Conservation (phyloP, 1,140 invertebrate species). For the Ooceraea biroi region DNA sequence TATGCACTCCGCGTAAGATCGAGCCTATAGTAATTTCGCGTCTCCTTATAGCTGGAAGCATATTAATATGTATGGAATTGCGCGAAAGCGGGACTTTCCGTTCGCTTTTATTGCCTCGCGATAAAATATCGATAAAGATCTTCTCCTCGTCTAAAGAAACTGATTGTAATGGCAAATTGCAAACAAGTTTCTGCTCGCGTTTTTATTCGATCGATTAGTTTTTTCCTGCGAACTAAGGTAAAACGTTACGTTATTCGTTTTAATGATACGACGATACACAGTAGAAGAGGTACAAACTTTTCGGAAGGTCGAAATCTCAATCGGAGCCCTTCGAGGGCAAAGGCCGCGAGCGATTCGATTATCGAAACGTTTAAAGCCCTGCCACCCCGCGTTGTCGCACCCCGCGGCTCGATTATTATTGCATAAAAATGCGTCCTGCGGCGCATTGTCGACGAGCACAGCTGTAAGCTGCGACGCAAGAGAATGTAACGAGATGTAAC, state of each 20-base stretch:
- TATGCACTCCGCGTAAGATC: conserved; percentile 25
- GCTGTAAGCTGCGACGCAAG: conserved; percentile 67
- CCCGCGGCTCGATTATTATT: conserved; percentile 74
- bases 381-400: conserved; percentile 18
- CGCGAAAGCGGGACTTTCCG: conserved; percentile 26
- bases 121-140: no score
- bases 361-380: conserved; percentile 41
- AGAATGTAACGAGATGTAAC: conserved; percentile 63
- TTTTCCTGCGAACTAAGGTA: no score
- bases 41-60: background rate
- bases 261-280: no score
- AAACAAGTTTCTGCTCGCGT: no score
- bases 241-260: no score
- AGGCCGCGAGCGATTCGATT: conserved; percentile 52
- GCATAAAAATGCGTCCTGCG: conserved; percentile 73
- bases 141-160: no score
- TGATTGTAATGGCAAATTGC: no score
- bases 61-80: conserved; percentile 46
- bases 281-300: no score
- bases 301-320: conserved; percentile 20
- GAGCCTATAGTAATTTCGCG: background rate
- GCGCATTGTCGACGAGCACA: conserved; percentile 72
- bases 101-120: background rate
- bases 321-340: conserved; percentile 28
- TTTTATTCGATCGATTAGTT: background rate